phyloP scores from a whole-genome alignment of 2,113 vertebrate species.

The Phoenicopterus ruber region DNA sequence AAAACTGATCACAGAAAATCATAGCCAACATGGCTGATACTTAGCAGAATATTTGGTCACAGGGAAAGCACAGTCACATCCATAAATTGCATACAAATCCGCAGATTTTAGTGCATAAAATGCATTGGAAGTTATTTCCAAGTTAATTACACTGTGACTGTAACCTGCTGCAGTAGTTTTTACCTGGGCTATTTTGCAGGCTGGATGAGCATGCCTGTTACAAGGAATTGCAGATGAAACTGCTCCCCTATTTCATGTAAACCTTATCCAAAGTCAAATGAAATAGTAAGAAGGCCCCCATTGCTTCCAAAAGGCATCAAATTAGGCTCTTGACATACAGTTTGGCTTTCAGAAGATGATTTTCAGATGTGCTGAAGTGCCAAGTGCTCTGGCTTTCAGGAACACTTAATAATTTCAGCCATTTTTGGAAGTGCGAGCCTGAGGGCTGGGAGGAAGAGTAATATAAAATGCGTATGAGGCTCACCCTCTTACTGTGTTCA shows the following conservation, averaged over 20 bases:
- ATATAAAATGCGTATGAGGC: not conserved
- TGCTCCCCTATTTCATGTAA: not conserved
- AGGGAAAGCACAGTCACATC: not conserved
- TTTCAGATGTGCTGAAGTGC: not conserved
- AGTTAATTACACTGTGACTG: not conserved
- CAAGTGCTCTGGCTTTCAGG: not conserved
- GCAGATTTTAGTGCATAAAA: not conserved
- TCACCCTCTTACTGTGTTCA: not conserved
- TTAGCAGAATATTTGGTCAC: not conserved
- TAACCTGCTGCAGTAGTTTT: not conserved
- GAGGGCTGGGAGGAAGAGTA: not conserved
- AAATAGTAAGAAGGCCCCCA: not conserved
- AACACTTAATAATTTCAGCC: not conserved
- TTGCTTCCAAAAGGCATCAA: not conserved
- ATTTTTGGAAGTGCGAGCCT: not conserved
- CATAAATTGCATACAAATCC: not conserved
- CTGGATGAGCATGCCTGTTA: not conserved
- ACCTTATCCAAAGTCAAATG: not conserved
- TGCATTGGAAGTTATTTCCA: not conserved
- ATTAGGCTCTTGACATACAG: not conserved
- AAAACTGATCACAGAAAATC: not conserved
- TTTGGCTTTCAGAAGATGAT: not conserved
- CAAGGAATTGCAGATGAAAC: too few species aligned
- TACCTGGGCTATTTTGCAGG: not conserved
- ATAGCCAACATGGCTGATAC: not conserved